Percentiles rank a stretch among this genome's conserved stretches.
phyloP scores from a whole-genome alignment of 2,797 vertebrate genomes.

The Acipenser transmontanus region DNA sequence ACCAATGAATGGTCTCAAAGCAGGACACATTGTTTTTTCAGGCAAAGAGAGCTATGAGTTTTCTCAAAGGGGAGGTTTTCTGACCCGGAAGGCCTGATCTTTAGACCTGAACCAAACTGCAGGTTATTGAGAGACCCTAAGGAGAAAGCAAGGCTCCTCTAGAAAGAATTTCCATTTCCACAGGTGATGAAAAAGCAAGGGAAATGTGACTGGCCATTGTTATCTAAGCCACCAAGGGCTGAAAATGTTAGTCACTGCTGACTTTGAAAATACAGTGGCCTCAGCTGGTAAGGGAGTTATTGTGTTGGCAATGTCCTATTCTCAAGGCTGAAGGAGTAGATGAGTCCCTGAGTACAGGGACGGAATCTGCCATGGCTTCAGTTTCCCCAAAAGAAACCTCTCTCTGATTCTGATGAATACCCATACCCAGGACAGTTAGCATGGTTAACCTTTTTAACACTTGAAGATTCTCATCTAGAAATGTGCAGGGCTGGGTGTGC shows the following conservation, averaged over 20 bases:
- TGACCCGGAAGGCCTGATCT: not conserved
- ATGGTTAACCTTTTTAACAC: too few species aligned
- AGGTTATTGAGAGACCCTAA: not conserved
- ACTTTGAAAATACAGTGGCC: not conserved
- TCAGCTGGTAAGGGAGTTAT: not conserved
- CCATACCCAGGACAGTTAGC: not conserved
- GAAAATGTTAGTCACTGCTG: not conserved
- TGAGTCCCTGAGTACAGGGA: not conserved
- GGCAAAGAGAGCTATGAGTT: not conserved
- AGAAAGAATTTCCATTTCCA: not conserved
- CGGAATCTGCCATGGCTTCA: not conserved
- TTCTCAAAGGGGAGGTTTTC: not conserved
- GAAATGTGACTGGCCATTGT: not conserved
- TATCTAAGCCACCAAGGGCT: not conserved
- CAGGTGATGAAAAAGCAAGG: not conserved
- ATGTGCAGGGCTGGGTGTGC: too few species aligned
- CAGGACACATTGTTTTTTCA: slow-evolving; percentile 31
- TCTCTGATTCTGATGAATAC: not conserved
- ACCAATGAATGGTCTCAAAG: not conserved
- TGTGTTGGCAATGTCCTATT: not conserved
- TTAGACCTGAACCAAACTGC: not conserved
- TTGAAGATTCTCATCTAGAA: too few species aligned
- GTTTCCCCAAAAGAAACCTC: not conserved
- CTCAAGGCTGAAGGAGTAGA: not conserved
- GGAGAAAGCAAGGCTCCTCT: not conserved